Evolutionary conservation across 2,113 vertebrate genomes (phyloP), one percentile per base, ranked within the genome.

Genomic region (Sialia sialis): DNA sequence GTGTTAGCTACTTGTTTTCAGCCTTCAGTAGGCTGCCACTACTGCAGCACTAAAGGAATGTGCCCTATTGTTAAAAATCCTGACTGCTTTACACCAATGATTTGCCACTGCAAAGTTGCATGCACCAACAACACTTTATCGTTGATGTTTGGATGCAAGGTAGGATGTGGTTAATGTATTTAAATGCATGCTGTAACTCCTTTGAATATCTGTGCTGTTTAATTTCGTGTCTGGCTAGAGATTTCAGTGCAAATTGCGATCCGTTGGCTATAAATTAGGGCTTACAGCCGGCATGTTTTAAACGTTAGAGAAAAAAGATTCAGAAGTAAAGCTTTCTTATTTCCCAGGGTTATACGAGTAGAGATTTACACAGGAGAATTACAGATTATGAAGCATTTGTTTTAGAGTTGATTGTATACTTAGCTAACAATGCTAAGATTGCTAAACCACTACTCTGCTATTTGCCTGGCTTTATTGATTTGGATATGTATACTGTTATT

Each of bases 71-170:
- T 98, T 96, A 98, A 91, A 98, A 98, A 97, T 96, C 98, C 98
- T 85, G 98, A 98, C 96, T 98, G 98, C 98, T 98, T 98, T 95
- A 98, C 98, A 95, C 99, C 99, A 84, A 98, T 99, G 98, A 98
- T 99, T 97, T 99, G 99, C 98, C 99, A 99, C 98, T 99, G 99
- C 98, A 99, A 99, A 98, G 98, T 99, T 98, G 98, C 98, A 97
- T 99, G 99, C 97, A 98, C 98, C 98, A 99, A 98, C 98, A 99
- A 98, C 98, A 98, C 98, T 96, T 98, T 99, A 82, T 99, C 98
- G 95, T 98, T 99, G 98, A 99, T 99, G 99, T 99, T 99, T 97
- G 98, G 99, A 98, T 99, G 99, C 97, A 99, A 99, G 99, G 99
- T 99, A 99, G 98, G 98, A 97, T 43, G 80, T 87, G 93, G 85